Conservation (phyloP, 2,797 vertebrate genomes). For the Enteromius viviparus region DNA sequence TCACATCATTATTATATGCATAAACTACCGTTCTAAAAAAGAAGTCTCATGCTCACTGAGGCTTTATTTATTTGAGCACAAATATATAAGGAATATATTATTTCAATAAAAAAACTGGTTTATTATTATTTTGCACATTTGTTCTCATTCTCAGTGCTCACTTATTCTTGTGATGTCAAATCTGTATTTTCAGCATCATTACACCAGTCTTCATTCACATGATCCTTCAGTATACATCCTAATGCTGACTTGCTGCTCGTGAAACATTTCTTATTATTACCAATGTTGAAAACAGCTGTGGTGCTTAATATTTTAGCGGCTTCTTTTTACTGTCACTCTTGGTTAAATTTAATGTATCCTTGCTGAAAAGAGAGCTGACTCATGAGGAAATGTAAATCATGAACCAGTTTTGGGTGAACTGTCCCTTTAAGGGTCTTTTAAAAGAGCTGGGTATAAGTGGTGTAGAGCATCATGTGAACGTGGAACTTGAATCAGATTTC, state of each 20-base stretch:
- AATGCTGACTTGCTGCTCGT: not conserved
- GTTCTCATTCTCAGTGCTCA: too few species aligned
- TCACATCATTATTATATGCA: not conserved
- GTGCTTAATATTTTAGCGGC: not conserved
- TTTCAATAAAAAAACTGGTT: not conserved
- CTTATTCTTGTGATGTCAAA: not conserved
- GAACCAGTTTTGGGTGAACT: not conserved
- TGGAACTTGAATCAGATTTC: constrained; percentile 21
- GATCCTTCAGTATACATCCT: not conserved
- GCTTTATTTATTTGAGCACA: not conserved
- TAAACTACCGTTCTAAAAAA: not conserved
- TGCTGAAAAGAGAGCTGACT: not conserved
- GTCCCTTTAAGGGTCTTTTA: not conserved
- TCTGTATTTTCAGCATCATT: not conserved
- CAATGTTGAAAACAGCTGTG: not conserved
- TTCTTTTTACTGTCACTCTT: not conserved
- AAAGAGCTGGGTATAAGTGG: not conserved
- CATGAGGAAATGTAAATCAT: not conserved
- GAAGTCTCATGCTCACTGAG: not conserved
- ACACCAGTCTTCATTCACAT: not conserved
- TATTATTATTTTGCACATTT: too few species aligned
- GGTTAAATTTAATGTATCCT: not conserved
- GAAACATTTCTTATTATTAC: not conserved
- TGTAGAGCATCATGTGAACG: not conserved
- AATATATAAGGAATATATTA: not conserved